These are phyloP conservation scores for Semicossyphus pulcher DNA, from an alignment of 2,113 vertebrate genomes.

Conservation along the genomic window DNA sequence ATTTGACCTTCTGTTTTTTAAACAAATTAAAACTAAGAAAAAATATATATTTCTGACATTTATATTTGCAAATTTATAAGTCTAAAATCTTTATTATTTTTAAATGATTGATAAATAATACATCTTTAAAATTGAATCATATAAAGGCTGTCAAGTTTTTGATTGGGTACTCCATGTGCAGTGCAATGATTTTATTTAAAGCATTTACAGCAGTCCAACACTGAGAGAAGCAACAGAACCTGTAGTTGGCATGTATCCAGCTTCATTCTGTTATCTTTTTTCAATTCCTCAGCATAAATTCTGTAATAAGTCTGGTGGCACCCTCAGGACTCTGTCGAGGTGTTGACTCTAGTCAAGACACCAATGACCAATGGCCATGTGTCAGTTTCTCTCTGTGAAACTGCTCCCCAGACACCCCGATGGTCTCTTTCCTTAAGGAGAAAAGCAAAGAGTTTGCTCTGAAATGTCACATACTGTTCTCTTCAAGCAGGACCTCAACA, in stretches of 20 bases:
- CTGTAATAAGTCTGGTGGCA: slow-evolving; percentile 1
- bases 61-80: too few relatives aligned
- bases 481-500: slow-evolving; percentile 7
- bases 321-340: slow-evolving; percentile 18
- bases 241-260: too few relatives aligned
- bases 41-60: too few relatives aligned
- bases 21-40: too few relatives aligned
- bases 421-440: background rate
- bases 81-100: too few relatives aligned
- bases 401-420: background rate
- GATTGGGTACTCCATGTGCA: too few relatives aligned
- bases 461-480: slow-evolving; percentile 35
- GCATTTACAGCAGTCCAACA: background rate
- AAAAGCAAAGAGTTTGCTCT: background rate
- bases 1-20: too few relatives aligned
- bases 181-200: background rate
- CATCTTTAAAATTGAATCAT: too few relatives aligned
- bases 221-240: background rate
- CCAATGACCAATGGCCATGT: background rate
- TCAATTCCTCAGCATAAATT: too few relatives aligned
- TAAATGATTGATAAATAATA: too few relatives aligned
- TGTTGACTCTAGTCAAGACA: background rate
- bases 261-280: too few relatives aligned
- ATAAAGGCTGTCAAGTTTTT: too few relatives aligned
- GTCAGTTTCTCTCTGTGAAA: slow-evolving; percentile 15